These are phyloP conservation scores for Glareola pratincola DNA, from an alignment of 2,113 vertebrate genomes.

Conservation along the genomic window DNA sequence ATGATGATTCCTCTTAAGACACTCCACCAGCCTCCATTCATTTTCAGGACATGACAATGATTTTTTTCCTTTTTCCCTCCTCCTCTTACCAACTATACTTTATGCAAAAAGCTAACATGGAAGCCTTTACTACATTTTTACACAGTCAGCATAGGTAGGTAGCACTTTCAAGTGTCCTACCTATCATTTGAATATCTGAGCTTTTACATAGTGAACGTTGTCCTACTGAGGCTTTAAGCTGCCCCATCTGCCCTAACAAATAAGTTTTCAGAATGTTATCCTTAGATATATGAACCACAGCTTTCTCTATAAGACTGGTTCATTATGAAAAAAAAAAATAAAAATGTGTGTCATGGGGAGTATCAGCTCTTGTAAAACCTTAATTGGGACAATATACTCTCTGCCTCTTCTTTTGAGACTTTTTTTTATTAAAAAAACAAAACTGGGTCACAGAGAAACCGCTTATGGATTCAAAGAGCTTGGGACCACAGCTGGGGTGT, in stretches of 20 bases:
- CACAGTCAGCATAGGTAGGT: not conserved
- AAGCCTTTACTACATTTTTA: not conserved
- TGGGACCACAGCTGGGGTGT: not conserved
- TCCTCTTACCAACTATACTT: not conserved
- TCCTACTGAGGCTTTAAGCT: not conserved
- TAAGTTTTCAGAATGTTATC: not conserved
- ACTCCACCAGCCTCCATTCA: not conserved
- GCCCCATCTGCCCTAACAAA: not conserved
- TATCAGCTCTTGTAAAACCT: not conserved
- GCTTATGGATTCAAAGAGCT: not conserved
- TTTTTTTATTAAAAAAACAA: not conserved
- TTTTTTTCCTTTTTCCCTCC: not conserved
- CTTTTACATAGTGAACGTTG: not conserved
- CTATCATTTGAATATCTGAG: not conserved
- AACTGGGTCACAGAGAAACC: not conserved
- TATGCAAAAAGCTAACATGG: not conserved
- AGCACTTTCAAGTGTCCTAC: not conserved
- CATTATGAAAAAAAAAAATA: not conserved
- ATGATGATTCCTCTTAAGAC: not conserved
- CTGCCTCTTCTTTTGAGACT: not conserved
- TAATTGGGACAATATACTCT: not conserved
- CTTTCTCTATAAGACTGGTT: not conserved
- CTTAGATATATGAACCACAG: not conserved
- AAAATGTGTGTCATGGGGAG: not conserved
- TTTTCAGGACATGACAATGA: not conserved